Percentiles rank a stretch among this genome's conserved stretches.
These are phyloP conservation scores for Malurus cyaneus DNA, from an alignment of 2,113 vertebrate species.

Conservation along the genomic window DNA sequence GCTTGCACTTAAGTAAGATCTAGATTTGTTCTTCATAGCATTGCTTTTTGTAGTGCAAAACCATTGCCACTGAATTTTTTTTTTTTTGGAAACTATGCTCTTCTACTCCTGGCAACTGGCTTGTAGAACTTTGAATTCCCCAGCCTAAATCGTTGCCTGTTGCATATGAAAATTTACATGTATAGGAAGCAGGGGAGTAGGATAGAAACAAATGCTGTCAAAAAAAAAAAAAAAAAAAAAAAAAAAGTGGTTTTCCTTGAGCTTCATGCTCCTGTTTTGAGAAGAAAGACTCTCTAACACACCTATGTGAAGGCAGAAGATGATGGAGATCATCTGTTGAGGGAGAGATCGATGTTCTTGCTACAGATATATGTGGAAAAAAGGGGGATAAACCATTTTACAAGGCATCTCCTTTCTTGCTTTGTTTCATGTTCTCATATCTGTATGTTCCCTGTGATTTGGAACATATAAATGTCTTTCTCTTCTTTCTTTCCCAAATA, in stretches of 20 bases:
- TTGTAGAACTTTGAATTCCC: neutral
- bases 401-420: neutral
- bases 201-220: neutral
- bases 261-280: neutral
- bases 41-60: neutral
- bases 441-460: fast-evolving
- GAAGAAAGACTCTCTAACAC: neutral
- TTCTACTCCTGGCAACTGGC: neutral
- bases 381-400: neutral
- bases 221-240: neutral
- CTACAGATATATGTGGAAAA: neutral
- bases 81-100: neutral
- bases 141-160: neutral
- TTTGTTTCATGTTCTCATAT: neutral
- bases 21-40: neutral
- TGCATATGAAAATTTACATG: neutral
- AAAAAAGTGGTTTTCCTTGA: neutral
- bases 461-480: neutral
- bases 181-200: neutral
- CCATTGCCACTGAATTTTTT: no score
- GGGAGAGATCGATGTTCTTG: neutral
- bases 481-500: no score
- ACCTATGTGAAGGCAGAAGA: neutral
- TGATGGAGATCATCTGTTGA: neutral
- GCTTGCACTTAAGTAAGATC: neutral